Conservation (phyloP, 2,797 vertebrate genomes). For the Bucorvus abyssinicus region DNA sequence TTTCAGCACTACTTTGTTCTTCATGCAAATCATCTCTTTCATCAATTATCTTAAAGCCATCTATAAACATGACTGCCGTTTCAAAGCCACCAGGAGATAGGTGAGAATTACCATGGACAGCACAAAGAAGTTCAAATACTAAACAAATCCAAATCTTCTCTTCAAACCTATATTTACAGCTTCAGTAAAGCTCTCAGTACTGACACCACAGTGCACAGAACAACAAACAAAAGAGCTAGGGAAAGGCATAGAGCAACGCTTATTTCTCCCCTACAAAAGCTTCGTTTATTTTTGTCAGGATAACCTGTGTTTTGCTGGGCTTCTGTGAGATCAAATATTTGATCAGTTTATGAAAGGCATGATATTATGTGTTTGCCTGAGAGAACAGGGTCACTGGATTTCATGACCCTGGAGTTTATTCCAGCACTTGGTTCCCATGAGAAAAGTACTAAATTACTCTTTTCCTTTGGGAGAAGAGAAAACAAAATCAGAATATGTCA, state of each 20-base stretch:
- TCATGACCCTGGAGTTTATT: conserved; percentile 26
- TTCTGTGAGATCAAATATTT: conserved; percentile 52
- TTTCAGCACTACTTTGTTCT: conserved; percentile 48
- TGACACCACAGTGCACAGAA: background rate
- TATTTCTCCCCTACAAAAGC: background rate
- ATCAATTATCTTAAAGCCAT: conserved; percentile 37
- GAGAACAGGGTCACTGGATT: conserved; percentile 18
- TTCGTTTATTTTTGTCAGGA: conserved; percentile 31
- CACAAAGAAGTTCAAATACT: conserved; percentile 21
- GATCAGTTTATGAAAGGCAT: conserved; percentile 37
- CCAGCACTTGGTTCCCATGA: conserved; percentile 1
- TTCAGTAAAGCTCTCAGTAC: background rate
- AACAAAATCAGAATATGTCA: conserved; percentile 20
- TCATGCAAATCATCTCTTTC: conserved; percentile 42
- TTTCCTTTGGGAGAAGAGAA: conserved; percentile 24
- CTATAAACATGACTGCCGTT: background rate
- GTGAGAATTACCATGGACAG: conserved; percentile 40
- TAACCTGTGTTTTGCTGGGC: conserved; percentile 4
- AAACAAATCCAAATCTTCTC: background rate
- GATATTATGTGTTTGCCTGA: conserved; percentile 5
- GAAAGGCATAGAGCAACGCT: background rate
- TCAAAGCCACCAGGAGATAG: conserved; percentile 35
- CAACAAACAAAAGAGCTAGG: background rate
- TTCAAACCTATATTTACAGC: conserved; percentile 14
- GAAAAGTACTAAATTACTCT: conserved; percentile 37